Base-by-base conservation (phyloP, 2,888 invertebrate species). In the Stramonita haemastoma region DNA sequence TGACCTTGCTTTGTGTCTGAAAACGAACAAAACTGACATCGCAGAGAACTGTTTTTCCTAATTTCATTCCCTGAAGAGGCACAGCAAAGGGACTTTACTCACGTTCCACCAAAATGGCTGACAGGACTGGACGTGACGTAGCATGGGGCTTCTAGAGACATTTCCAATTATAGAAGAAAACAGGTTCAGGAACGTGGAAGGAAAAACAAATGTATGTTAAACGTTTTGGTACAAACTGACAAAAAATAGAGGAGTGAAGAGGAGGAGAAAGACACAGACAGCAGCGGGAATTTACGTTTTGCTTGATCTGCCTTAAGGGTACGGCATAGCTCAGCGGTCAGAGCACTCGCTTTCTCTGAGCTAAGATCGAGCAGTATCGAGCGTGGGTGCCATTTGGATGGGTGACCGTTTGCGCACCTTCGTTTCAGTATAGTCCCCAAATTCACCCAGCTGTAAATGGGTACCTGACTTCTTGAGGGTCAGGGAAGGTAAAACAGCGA, bases 21-120 rank as follows among this genome's bases (percentile, higher is more conserved):
- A 32, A 79, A 32, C 15, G 77, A 34, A 79, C 32, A 79, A 79
- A 79, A 32, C 13, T 32, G 77, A 79, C 77, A 11, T 29, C 29
- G 17, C 77, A 5, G 77, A 79, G 13, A 19, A 32, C 77, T 79
- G 19, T 79, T 79, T n/a, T 79, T 34, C 77, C 29, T 32, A 46
- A 19, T 34, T 8, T 79, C 32, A 79, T 79, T 79, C 32, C 77
- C 77, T 19, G 77, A 79, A 79, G 77, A 32, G 77, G 77, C 32
- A n/a, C n/a, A 79, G 77, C 29, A 32, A 79, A 79, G 77, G 77
- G 77, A 79, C 19, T 79, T 79, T 32, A 79, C 77, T 79, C 77
- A 79, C 77, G 77, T 79, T 32, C 15, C 32, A 79, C 77, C 77
- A 79, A 79, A 32, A 79, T 79, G 77, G 77, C 32, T 79, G 77